Evolutionary conservation across 92 coral and sea anemone species (phyloP).

Genomic region (Porites lobata): DNA sequence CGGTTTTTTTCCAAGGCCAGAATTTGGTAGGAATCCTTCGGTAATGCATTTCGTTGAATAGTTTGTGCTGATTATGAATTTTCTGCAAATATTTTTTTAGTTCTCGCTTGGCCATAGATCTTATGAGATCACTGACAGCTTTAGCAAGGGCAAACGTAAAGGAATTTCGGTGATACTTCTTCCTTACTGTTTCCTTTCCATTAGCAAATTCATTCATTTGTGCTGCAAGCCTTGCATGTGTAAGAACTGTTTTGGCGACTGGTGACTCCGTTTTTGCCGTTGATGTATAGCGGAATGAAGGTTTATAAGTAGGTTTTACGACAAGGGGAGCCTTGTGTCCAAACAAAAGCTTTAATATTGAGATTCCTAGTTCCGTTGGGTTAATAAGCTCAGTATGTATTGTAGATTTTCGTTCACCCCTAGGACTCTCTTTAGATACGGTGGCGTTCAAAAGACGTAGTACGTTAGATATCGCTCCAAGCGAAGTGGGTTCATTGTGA

Average conservation of each 20-base stretch:
- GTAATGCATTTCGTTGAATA: not conserved
- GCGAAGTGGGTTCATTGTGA: conserved; percentile 17
- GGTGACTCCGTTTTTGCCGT: conserved; percentile 15
- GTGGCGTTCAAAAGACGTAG: conserved; percentile 24
- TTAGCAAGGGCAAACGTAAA: conserved; percentile 76
- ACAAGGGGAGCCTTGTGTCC: conserved; percentile 91
- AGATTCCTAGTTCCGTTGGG: conserved; percentile 91
- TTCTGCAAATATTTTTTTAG: conserved; percentile 14
- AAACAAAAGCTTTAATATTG: conserved; percentile 88
- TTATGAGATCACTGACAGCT: conserved; percentile 77
- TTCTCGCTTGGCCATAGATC: conserved; percentile 64
- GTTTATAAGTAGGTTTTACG: conserved; percentile 65
- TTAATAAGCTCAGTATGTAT: conserved; percentile 71
- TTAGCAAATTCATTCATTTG: conserved; percentile 39
- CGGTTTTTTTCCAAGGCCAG: conserved; percentile 25
- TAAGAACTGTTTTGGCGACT: conserved; percentile 24
- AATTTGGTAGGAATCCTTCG: not conserved
- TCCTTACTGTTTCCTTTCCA: conserved; percentile 32
- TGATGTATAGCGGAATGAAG: conserved; percentile 38
- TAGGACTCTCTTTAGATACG: not conserved
- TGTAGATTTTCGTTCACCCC: conserved; percentile 50
- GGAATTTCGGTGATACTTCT: conserved; percentile 38
- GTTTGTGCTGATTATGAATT: not conserved
- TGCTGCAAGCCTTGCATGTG: conserved; percentile 39
- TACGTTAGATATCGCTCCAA: not conserved